Percentiles rank a stretch among this genome's conserved stretches.
phyloP scores from a whole-genome alignment of 2,113 vertebrate genomes.

The Vombatus ursinus region DNA sequence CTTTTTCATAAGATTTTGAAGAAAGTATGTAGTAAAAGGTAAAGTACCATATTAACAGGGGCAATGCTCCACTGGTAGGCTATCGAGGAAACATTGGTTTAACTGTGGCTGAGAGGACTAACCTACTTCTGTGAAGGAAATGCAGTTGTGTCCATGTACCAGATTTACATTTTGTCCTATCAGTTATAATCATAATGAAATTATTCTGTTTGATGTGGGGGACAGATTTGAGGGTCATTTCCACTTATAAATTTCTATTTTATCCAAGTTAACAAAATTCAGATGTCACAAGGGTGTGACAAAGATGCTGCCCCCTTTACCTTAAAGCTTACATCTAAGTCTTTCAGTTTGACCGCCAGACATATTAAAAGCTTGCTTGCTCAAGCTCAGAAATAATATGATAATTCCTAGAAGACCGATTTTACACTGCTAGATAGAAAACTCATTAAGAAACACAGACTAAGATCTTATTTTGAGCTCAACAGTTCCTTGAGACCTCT shows the following conservation, averaged over 20 bases:
- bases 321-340: neutral
- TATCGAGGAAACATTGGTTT: neutral
- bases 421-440: neutral
- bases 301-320: neutral
- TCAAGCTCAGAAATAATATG: neutral
- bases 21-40: neutral
- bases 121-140: neutral
- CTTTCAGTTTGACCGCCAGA: neutral
- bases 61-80: neutral
- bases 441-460: neutral
- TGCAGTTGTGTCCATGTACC: neutral
- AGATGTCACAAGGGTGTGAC: neutral
- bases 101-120: neutral
- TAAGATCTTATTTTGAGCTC: neutral
- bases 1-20: neutral
- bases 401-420: neutral
- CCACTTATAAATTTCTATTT: neutral
- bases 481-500: neutral
- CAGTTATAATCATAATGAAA: neutral
- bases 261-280: neutral
- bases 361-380: slow-evolving; percentile 1
- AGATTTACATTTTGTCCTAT: neutral
- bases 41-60: neutral
- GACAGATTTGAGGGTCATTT: neutral
- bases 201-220: neutral